Evolutionary conservation across 1,140 invertebrate species (phyloP).

Genomic region (Penaeus indicus): DNA sequence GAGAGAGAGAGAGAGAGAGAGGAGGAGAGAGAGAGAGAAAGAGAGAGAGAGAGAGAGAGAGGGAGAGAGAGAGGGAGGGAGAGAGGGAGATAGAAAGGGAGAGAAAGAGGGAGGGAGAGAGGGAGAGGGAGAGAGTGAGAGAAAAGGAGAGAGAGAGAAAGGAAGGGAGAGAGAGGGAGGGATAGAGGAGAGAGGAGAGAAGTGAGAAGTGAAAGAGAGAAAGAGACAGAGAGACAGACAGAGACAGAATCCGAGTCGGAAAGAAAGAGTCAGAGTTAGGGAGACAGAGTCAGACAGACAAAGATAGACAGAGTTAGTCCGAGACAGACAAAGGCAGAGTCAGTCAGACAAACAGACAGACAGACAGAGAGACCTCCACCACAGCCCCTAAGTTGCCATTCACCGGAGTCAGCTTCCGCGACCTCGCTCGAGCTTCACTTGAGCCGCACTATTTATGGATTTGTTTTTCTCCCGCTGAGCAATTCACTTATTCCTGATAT

Average conservation of each 20-base stretch:
- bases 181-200: neutral
- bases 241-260: constrained; percentile 13
- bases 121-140: neutral
- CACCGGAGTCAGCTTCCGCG: too few relatives aligned
- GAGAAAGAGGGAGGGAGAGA: too few relatives aligned
- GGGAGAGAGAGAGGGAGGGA: too few relatives aligned
- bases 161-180: neutral
- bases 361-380: neutral
- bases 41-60: too few relatives aligned
- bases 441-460: too few relatives aligned
- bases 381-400: too few relatives aligned
- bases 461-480: too few relatives aligned
- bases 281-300: constrained; percentile 20
- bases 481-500: too few relatives aligned
- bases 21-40: too few relatives aligned
- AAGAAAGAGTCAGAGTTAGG: constrained; percentile 1
- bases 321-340: neutral
- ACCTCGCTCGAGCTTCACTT: too few relatives aligned
- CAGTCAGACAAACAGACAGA: constrained; percentile 4
- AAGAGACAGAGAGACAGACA: constrained; percentile 30
- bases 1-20: neutral
- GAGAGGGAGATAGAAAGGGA: too few relatives aligned
- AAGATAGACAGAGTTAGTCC: neutral
- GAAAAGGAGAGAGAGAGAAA: neutral
- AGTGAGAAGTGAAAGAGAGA: constrained; percentile 16